A percentile compares a stretch with the other conserved stretches of the same genome.
Conservation (phyloP, 2,888 invertebrate genomes). For the Andrena camellia region DNA sequence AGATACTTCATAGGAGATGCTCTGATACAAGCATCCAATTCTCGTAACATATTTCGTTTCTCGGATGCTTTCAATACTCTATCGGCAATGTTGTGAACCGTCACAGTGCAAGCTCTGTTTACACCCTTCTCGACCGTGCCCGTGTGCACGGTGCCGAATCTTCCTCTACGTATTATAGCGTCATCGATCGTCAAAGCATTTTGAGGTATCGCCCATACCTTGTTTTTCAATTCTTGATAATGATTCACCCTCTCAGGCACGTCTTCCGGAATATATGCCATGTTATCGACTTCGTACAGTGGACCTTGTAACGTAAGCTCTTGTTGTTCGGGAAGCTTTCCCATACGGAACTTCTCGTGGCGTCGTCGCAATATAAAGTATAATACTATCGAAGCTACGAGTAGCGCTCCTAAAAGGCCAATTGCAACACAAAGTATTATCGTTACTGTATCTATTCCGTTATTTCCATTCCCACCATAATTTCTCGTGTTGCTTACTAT, state of each 20-base stretch:
- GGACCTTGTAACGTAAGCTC: conserved; percentile 92
- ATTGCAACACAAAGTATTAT: conserved; percentile 89
- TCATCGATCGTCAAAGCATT: conserved; percentile 91
- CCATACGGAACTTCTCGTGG: conserved; percentile 85
- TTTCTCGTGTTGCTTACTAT: conserved; percentile 64
- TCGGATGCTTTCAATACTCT: conserved; percentile 86
- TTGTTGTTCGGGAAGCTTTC: conserved; percentile 87
- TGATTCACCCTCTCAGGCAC: conserved; percentile 89
- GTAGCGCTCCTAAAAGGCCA: conserved; percentile 88
- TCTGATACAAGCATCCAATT: conserved; percentile 90
- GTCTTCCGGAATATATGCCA: conserved; percentile 91
- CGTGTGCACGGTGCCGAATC: conserved; percentile 92
- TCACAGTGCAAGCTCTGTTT: conserved; percentile 86
- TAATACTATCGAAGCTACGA: conserved; percentile 88
- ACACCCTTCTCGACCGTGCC: conserved; percentile 89
- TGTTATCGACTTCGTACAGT: conserved; percentile 92
- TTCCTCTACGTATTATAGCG: conserved; percentile 90
- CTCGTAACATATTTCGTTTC: conserved; percentile 88
- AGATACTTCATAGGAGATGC: conserved; percentile 90
- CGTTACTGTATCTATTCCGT: conserved; percentile 72
- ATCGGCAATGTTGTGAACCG: conserved; percentile 90
- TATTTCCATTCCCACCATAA: conserved; percentile 7
- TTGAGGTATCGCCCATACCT: conserved; percentile 91
- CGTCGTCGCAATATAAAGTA: conserved; percentile 87
- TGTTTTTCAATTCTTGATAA: conserved; percentile 91